Evolutionary conservation across 1,140 invertebrate species (phyloP).

Genomic region (fruit fly (Drosophila melanogaster)): DNA sequence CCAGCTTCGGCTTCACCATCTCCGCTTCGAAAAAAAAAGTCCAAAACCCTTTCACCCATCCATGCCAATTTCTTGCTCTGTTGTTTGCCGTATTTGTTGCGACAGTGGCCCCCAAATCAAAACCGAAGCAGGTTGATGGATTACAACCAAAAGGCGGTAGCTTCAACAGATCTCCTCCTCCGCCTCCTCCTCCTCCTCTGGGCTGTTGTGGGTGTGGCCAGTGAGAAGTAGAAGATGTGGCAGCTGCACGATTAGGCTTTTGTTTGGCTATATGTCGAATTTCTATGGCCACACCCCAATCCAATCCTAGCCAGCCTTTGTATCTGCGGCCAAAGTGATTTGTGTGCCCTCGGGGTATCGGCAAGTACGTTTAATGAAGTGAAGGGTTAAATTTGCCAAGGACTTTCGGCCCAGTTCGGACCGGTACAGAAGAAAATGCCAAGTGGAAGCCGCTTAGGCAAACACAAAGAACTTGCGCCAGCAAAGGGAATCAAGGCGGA

Average conservation of each 20-base stretch:
- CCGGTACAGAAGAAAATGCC: constrained; percentile 23
- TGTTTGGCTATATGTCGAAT: constrained; percentile 80
- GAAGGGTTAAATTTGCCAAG: constrained; percentile 75
- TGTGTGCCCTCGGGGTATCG: constrained; percentile 67
- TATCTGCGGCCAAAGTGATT: constrained; percentile 76
- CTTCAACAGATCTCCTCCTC: constrained; percentile 20
- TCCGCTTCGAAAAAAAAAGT: neutral
- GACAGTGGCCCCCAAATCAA: constrained; percentile 52
- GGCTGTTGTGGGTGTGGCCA: constrained; percentile 46
- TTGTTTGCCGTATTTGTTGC: constrained; percentile 65
- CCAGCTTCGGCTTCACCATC: neutral
- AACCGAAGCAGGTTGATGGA: constrained; percentile 71
- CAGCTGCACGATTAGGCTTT: constrained; percentile 81
- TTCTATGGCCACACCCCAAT: constrained; percentile 75
- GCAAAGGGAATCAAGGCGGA: constrained; percentile 32
- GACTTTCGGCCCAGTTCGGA: constrained; percentile 18
- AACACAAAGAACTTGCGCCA: constrained; percentile 23
- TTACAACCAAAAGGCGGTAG: constrained; percentile 79
- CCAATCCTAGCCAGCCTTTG: constrained; percentile 50
- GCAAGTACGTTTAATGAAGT: constrained; percentile 81
- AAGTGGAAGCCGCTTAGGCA: constrained; percentile 58
- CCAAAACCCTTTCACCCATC: constrained; percentile 12
- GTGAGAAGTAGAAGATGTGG: neutral
- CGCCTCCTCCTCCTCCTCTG: neutral
- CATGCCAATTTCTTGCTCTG: constrained; percentile 13